Evolutionary conservation across 1,140 invertebrate genomes (phyloP).

Genomic region (Danaus melanippus): DNA sequence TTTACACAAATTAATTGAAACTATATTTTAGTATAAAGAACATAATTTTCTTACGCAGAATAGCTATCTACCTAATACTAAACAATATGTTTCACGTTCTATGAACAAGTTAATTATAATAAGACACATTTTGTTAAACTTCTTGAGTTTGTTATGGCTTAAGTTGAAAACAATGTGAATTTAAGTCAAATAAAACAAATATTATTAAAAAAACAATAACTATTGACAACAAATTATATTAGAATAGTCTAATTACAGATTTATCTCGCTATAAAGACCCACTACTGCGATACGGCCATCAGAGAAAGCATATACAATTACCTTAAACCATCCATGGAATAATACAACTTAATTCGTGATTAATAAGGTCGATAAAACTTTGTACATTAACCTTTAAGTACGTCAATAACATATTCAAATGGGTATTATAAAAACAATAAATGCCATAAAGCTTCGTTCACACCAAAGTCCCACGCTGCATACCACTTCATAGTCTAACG

Average conservation of each 20-base stretch:
- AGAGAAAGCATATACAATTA: conserved; percentile 12
- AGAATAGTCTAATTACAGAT: conserved; percentile 23
- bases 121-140: too few relatives aligned
- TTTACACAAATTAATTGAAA: too few relatives aligned
- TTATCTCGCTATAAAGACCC: conserved; percentile 25
- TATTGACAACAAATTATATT: conserved; percentile 21
- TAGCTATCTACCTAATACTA: too few relatives aligned
- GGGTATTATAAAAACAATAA: conserved; percentile 43
- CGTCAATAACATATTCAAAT: conserved; percentile 47
- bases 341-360: not conserved
- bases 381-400: conserved; percentile 26
- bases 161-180: too few relatives aligned
- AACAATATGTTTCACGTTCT: too few relatives aligned
- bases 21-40: too few relatives aligned
- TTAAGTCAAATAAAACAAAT: too few relatives aligned
- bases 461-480: conserved; percentile 44
- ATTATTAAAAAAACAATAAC: too few relatives aligned
- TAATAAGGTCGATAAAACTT: conserved; percentile 10
- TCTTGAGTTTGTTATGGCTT: too few relatives aligned
- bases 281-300: conserved; percentile 21
- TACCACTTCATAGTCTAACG: conserved; percentile 35
- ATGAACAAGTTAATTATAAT: too few relatives aligned
- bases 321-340: conserved; percentile 1
- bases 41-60: too few relatives aligned
- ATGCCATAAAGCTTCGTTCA: conserved; percentile 48